Evolutionary conservation across 2,888 invertebrate species (phyloP).

Genomic region (Hirudinaria manillensis): DNA sequence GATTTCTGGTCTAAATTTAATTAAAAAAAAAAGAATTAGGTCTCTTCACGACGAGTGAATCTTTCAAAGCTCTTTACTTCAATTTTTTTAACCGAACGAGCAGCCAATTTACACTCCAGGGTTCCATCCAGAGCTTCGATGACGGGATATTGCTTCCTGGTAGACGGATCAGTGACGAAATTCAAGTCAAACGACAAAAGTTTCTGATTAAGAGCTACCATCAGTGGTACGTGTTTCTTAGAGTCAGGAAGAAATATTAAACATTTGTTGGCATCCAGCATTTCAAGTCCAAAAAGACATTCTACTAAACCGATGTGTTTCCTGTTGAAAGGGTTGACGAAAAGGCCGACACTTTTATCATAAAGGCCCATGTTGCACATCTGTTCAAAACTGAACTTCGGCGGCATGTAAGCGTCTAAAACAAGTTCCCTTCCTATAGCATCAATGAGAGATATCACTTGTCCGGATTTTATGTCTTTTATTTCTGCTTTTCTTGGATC

Average conservation of each 20-base stretch:
- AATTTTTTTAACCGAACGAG: not conserved
- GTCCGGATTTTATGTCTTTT: constrained; percentile 61
- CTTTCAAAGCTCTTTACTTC: no score
- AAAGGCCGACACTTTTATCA: constrained; percentile 35
- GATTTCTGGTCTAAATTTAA: not conserved
- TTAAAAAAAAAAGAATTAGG: not conserved
- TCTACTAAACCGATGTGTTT: constrained; percentile 43
- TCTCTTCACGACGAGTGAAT: no score
- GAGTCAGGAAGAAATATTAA: constrained; percentile 60
- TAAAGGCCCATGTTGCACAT: constrained; percentile 75
- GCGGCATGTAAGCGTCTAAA: constrained; percentile 36
- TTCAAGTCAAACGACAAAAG: constrained; percentile 32
- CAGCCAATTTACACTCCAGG: not conserved
- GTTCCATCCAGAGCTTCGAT: constrained; percentile 30
- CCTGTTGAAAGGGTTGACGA: constrained; percentile 40
- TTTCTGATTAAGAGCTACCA: constrained; percentile 34
- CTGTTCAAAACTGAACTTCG: constrained; percentile 58
- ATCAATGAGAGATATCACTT: constrained; percentile 60
- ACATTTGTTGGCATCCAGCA: constrained; percentile 36
- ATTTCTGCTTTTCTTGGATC: constrained; percentile 53
- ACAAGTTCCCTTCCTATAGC: constrained; percentile 38
- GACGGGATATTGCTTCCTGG: constrained; percentile 33
- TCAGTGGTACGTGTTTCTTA: constrained; percentile 58
- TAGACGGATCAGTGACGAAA: constrained; percentile 22
- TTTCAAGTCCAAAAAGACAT: constrained; percentile 39